A percentile compares a stretch with the other conserved stretches of the same genome.
Evolutionary conservation across 2,113 vertebrate species (phyloP).

Genomic region (Colistium nudipinnis): DNA sequence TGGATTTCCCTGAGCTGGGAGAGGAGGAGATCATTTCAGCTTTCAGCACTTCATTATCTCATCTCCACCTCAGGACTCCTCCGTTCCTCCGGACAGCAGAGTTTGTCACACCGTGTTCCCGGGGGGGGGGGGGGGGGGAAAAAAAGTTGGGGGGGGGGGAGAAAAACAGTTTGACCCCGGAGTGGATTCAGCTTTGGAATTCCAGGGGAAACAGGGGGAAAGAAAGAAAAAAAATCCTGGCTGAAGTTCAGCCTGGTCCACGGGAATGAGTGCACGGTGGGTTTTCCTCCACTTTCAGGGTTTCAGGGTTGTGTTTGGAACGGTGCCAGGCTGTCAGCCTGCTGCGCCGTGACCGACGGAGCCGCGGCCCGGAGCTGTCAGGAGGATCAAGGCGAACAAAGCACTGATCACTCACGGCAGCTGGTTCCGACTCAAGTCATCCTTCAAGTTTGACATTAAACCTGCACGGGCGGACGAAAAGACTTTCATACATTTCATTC

Average conservation of each 20-base stretch:
- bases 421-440: constrained; percentile 18
- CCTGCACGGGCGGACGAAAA: neutral
- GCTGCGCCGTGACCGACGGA: constrained; percentile 57
- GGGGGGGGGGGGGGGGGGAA: too few species aligned
- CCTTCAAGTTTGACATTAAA: constrained; percentile 4
- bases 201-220: neutral
- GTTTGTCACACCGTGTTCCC: constrained; percentile 36
- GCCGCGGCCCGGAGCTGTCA: constrained; percentile 17
- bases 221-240: neutral
- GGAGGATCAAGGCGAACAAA: constrained; percentile 39
- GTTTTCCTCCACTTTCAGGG: constrained; percentile 47
- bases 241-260: constrained; percentile 37
- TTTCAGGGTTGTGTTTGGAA: constrained; percentile 75
- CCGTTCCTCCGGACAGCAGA: constrained; percentile 8
- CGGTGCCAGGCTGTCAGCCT: constrained; percentile 64
- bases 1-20: constrained; percentile 7
- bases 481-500: constrained; percentile 3
- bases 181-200: constrained; percentile 40
- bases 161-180: constrained; percentile 1
- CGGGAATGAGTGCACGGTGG: constrained; percentile 70
- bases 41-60: constrained; percentile 42
- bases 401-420: constrained; percentile 47
- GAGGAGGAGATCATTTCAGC: constrained; percentile 19
- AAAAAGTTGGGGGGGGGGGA: too few species aligned
- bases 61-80: constrained; percentile 41